Evolutionary conservation across 2,113 vertebrate species (phyloP).

Genomic region (Columbina picui): DNA sequence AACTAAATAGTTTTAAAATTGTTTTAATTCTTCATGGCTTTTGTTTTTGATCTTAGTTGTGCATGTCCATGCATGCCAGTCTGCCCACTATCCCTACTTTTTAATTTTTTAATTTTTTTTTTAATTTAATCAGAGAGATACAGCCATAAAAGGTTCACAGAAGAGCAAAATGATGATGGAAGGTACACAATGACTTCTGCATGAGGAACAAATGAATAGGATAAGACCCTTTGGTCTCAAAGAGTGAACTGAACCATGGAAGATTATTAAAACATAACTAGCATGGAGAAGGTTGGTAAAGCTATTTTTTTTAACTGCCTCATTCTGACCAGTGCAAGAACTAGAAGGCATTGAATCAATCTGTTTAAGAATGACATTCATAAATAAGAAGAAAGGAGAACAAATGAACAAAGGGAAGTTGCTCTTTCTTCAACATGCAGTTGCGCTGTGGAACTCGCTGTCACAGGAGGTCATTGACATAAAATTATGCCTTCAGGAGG

Average conservation of each 20-base stretch:
- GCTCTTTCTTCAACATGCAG: neutral
- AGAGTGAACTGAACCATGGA: neutral
- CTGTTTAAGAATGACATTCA: neutral
- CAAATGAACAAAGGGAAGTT: neutral
- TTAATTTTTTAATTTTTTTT: neutral
- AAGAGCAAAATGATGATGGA: neutral
- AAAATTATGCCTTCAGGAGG: neutral
- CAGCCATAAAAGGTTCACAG: neutral
- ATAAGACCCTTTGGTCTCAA: neutral
- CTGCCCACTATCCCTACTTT: neutral
- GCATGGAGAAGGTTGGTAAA: neutral
- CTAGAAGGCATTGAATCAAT: neutral
- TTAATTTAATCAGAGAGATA: neutral
- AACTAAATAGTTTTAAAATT: neutral
- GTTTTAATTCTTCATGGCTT: neutral
- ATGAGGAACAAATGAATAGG: neutral
- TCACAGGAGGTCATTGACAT: neutral
- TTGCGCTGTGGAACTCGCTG: neutral
- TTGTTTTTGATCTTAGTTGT: neutral
- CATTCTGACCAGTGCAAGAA: neutral
- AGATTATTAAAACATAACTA: neutral
- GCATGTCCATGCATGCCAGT: neutral
- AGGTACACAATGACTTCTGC: neutral
- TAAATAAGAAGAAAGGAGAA: neutral
- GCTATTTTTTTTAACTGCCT: neutral